These are phyloP conservation scores for Baryphthengus martii DNA, from an alignment of 2,113 vertebrate genomes.

Conservation along the genomic window DNA sequence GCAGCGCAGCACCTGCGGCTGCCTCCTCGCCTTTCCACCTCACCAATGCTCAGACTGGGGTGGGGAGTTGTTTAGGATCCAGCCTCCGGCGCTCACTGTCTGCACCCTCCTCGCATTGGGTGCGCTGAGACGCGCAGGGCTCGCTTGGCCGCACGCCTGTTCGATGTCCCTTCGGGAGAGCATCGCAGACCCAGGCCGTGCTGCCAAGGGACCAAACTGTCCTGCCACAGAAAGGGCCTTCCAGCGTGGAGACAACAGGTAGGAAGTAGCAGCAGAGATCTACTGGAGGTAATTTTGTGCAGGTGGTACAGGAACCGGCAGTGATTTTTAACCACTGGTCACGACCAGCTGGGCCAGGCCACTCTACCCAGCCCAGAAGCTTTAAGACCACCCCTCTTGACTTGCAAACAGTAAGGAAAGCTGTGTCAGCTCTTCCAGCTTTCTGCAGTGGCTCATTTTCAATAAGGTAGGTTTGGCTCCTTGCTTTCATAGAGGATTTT, in stretches of 20 bases:
- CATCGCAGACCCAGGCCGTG: rapidly evolving
- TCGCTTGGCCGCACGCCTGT: rapidly evolving
- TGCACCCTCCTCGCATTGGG: not conserved
- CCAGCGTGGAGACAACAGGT: not conserved
- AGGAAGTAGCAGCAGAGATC: not conserved
- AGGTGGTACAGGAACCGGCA: not conserved
- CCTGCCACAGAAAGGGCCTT: not conserved
- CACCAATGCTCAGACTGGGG: rapidly evolving
- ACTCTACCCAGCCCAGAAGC: not conserved
- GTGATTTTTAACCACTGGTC: not conserved
- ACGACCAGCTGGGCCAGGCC: not conserved
- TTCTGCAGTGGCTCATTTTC: not conserved
- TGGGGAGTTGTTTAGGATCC: not conserved
- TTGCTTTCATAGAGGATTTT: not conserved
- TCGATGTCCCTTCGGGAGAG: not conserved
- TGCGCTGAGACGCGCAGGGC: rapidly evolving
- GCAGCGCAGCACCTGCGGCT: rapidly evolving
- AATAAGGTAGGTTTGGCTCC: not conserved
- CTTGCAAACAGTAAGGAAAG: rapidly evolving
- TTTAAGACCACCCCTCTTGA: not conserved
- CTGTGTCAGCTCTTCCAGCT: not conserved
- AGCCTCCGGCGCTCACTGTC: not conserved
- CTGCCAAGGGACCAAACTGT: not conserved
- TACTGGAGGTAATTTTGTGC: not conserved
- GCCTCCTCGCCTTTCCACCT: not conserved